Base-by-base conservation (phyloP, 2,888 invertebrate species). In the Ichneumoninae sp. region DNA sequence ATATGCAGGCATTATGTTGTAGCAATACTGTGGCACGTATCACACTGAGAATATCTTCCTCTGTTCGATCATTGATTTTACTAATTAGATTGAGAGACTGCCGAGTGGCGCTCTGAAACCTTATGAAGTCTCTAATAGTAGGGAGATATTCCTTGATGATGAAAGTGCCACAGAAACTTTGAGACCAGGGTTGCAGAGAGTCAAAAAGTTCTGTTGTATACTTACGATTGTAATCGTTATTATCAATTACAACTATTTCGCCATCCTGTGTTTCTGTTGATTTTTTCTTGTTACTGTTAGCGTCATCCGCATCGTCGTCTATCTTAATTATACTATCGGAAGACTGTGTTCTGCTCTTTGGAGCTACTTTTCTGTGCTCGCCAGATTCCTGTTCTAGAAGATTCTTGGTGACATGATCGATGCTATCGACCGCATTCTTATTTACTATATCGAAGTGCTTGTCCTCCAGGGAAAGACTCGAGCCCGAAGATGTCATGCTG, bases 1-100 rank as follows among this genome's bases (percentile, higher is more conserved):
- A 72, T 89, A 88, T 52, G 88, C 86, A 68, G 93, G 91, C 92
- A 93, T 93, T 13, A n/a, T 70, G 76, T 66, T 65, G 40, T 10
- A 36, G 36, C 40, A 47, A 72, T 72, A 36, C 44, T 72, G 22
- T 68, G 54, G 30, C 50, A 60, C 40, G 65, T 54, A 36, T 52
- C 54, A 26, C 1, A 60, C 52, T 52, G 72, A 82, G 68, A 30
- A 62, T 74, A 36, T 47, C 40, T 44, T 44, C 44, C 30, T 52
- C 80, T 72, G 79, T 80, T 79, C 74, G 19, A 76, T 70, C 84
- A 88, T 88, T 91, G 87, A 90, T 88, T 86, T 87, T 77, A 85
- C 40, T 90, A 88, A 91, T 91, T 85, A 33, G 40, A 90, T 91
- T 91, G 89, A 60, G 68, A 54, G 69, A 75, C 54, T 69, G 40